Evolutionary conservation across 2,797 vertebrate species (phyloP).

Genomic region (Sebastes oblongus): DNA sequence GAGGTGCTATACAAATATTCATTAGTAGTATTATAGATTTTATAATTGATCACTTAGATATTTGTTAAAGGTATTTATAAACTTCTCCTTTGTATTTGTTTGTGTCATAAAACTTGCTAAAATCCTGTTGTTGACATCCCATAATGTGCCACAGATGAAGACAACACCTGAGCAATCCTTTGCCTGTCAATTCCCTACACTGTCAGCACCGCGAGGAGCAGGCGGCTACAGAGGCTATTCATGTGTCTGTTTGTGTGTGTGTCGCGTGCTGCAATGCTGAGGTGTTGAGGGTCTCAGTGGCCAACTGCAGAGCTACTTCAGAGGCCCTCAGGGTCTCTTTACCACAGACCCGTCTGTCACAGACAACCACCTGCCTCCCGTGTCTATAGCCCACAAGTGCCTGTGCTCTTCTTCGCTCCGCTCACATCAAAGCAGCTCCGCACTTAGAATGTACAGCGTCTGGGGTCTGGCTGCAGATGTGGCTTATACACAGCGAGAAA

Average conservation of each 20-base stretch:
- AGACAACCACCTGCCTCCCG: slow-evolving; percentile 75
- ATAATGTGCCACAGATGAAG: neutral
- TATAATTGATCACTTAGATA: neutral
- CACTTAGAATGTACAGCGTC: slow-evolving; percentile 38
- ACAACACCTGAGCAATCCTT: slow-evolving; percentile 16
- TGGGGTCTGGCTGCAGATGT: slow-evolving; percentile 56
- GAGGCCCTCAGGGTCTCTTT: slow-evolving; percentile 76
- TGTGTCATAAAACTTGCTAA: neutral
- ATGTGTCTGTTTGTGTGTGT: neutral
- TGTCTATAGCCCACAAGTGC: slow-evolving; percentile 68
- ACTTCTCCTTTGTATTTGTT: neutral
- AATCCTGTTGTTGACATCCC: neutral
- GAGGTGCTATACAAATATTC: neutral
- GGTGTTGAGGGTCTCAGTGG: slow-evolving; percentile 55
- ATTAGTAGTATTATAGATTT: neutral
- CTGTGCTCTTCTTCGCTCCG: slow-evolving; percentile 49
- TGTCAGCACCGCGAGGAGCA: slow-evolving; percentile 13
- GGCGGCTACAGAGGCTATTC: slow-evolving; percentile 18
- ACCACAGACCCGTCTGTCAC: slow-evolving; percentile 74
- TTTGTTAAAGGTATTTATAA: neutral
- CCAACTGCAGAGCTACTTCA: slow-evolving; percentile 70
- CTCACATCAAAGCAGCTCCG: slow-evolving; percentile 65
- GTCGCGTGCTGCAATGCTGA: slow-evolving; percentile 26
- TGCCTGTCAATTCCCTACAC: slow-evolving; percentile 13
- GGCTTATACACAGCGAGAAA: slow-evolving; percentile 37